Base-by-base conservation (phyloP, 2,888 invertebrate genomes). In the Drosophila maculinotata region DNA sequence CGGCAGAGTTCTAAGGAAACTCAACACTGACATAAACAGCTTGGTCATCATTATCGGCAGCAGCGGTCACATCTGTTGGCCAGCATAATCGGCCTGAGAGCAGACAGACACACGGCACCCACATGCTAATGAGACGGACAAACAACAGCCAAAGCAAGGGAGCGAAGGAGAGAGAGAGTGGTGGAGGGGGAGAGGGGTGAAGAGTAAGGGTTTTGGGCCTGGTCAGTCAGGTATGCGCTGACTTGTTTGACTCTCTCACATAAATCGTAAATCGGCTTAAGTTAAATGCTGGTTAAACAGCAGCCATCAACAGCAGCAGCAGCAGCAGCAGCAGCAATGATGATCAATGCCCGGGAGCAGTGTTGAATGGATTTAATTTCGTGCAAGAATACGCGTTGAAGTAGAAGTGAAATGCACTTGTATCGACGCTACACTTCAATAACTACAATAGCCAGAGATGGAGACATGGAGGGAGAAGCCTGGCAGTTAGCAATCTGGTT, bases 371-470 rank as follows among this genome's bases (percentile, higher is more conserved):
- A 76, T 66, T 76, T 84, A 76, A 84, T 79, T 84, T 76, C 64
- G 74, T 62, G 84, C 69, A 60, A 80, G 79, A 80, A 79, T 60
- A 71, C 63, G 73, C 81, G 69, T 68, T 71, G 54, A 69, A 65
- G 73, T 58, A 53, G 78, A 68, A 84, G 70, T 80, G 76, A 81
- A 84, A 81, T 84, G 84, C 84, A 78, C 79, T 79, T 76, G 79
- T 48, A 64, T 63, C 71, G 63, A 42, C 35, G 77, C 73, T 70
- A 45, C 76, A 66, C 76, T 82, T 74, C 77, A 75, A 79, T 75
- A 60, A 66, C 63, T 49, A 41, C 36, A 48, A 60, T n/a, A 35
- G 26, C 15, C 35, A 26, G 39, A 39, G 30, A 7, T n/a, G 33
- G 10, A 33, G 10, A 23, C 4, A 8, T 8, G 28, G n/a, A 15